Conservation (phyloP, 1,140 invertebrate genomes). For the Drosophila pseudoananassae region DNA sequence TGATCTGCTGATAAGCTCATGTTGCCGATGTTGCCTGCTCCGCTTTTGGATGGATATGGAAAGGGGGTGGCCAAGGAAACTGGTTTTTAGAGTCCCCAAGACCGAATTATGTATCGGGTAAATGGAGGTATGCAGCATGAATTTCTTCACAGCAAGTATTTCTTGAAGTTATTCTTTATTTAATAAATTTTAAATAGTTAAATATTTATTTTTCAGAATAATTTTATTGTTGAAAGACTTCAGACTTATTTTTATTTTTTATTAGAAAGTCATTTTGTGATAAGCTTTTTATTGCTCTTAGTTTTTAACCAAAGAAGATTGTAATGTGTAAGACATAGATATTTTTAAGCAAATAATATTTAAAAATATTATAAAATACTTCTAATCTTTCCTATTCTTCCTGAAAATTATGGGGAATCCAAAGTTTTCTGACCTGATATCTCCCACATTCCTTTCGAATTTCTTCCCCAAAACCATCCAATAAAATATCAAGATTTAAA, state of each 20-base stretch:
- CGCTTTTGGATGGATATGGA: slow-evolving; percentile 20
- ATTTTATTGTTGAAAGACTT: no score
- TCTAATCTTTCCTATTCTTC: neutral
- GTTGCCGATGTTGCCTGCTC: slow-evolving; percentile 24
- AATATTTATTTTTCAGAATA: no score
- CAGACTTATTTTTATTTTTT: no score
- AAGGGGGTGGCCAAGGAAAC: slow-evolving; percentile 32
- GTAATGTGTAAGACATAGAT: no score
- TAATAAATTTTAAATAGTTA: neutral
- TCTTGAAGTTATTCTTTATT: neutral
- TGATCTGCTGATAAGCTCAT: slow-evolving; percentile 82
- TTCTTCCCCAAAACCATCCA: slow-evolving; percentile 3
- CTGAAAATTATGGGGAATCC: slow-evolving; percentile 19
- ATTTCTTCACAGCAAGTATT: slow-evolving; percentile 14
- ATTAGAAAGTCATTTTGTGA: no score
- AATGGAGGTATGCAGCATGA: slow-evolving; percentile 37
- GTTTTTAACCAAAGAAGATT: neutral
- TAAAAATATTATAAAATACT: neutral
- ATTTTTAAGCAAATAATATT: neutral
- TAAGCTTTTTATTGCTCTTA: neutral
- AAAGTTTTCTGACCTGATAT: neutral
- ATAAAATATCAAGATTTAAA: slow-evolving; percentile 29
- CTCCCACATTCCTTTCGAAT: slow-evolving; percentile 4
- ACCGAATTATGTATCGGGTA: slow-evolving; percentile 49
- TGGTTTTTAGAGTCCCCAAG: slow-evolving; percentile 48